Evolutionary conservation across 2,113 vertebrate species (phyloP).

Genomic region (Myrmecophaga tridactyla): DNA sequence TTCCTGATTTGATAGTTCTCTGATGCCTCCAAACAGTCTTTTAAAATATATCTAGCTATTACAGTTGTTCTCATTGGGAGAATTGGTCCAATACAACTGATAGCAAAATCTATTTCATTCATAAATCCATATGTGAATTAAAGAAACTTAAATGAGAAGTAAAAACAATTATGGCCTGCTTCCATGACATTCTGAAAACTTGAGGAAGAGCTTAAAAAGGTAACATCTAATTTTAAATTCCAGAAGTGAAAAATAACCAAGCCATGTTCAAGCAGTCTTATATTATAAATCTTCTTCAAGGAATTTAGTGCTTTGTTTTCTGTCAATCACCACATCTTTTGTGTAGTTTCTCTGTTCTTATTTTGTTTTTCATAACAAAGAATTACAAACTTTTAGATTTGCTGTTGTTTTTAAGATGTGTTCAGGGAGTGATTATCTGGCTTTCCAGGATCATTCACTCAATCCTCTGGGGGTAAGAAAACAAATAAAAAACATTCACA

Average conservation of each 20-base stretch:
- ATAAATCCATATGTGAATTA: constrained; percentile 48
- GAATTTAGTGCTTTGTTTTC: constrained; percentile 9
- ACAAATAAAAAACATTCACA: constrained; percentile 31
- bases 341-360: constrained; percentile 9
- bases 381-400: constrained; percentile 47
- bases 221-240: constrained; percentile 15
- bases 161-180: constrained; percentile 18
- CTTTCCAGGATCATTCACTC: constrained; percentile 22
- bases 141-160: constrained; percentile 58
- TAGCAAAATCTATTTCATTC: constrained; percentile 59
- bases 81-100: constrained; percentile 30
- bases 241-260: constrained; percentile 33
- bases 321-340: not conserved
- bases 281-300: constrained; percentile 18
- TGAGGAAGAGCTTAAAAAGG: not conserved
- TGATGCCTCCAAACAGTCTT: constrained; percentile 53
- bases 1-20: constrained; percentile 47
- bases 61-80: constrained; percentile 47
- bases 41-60: constrained; percentile 44
- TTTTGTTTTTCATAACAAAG: not conserved
- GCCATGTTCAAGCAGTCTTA: constrained; percentile 16
- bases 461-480: constrained; percentile 25
- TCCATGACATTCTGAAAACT: constrained; percentile 51
- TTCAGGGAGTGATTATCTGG: constrained; percentile 54
- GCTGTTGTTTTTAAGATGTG: constrained; percentile 5